Evolutionary conservation across 2,797 vertebrate species (phyloP), one percentile per base, ranked within the genome.

Genomic region (Onychomys torridus): DNA sequence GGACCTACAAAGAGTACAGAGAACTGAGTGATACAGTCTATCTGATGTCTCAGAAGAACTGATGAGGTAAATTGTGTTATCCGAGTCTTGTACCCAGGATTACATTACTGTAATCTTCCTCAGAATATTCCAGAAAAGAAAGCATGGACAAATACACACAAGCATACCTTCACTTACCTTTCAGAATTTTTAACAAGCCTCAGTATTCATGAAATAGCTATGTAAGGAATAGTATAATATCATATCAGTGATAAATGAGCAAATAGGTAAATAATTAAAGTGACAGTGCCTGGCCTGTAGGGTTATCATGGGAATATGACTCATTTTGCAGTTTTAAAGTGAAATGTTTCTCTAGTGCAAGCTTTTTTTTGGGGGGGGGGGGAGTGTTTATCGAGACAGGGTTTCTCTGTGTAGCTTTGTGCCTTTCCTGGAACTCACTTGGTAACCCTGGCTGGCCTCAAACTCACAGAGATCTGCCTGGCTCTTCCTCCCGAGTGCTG

Each of bases 311-410:
- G 21, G 5, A 90, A 90, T 79, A 52, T 93, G 59, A 71, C 32
- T 78, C 76, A 79, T 78, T 79, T 88, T 69, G 93, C 25, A 59
- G 85, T 75, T 92, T 21, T 6, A 78, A 55, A 57, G n/a, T 87
- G 52, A 90, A 97, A 13, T 59, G 65, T 88, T 93, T 94, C 27
- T 95, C 27, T 91, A 89, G 91, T 78, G 95, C 43, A 94, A 61
- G n/a, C 59, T 67, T 92, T 81, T n/a, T n/a, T n/a, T n/a, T n/a
- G n/a, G n/a, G n/a, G n/a, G n/a, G n/a, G n/a, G n/a, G n/a, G n/a
- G n/a, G n/a, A n/a, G n/a, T n/a, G n/a, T n/a, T n/a, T n/a, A n/a
- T n/a, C n/a, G n/a, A n/a, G n/a, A n/a, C n/a, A n/a, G n/a, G n/a
- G n/a, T n/a, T n/a, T n/a, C n/a, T n/a, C n/a, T n/a, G n/a, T n/a